Conservation (phyloP, 2,797 vertebrate genomes). For the Coccyzus lansbergi region DNA sequence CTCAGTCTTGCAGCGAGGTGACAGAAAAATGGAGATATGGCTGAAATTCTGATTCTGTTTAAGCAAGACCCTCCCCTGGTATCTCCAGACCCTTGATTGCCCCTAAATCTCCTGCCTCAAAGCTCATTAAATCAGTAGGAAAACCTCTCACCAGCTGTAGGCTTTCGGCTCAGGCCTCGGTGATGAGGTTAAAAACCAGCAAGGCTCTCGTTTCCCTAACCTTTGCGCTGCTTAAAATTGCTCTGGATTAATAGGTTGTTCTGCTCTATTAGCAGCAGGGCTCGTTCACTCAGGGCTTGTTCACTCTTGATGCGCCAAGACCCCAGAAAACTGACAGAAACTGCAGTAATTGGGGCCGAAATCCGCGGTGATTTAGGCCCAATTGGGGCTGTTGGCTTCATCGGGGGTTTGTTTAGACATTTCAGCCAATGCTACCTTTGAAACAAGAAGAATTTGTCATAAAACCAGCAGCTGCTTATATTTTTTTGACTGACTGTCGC, state of each 20-base stretch:
- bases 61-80: neutral
- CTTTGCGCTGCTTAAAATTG: slow-evolving; percentile 54
- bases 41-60: neutral
- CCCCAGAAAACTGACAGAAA: neutral
- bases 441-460: neutral
- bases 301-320: neutral
- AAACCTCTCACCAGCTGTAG: neutral
- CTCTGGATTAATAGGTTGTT: slow-evolving; percentile 59
- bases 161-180: neutral
- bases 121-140: neutral
- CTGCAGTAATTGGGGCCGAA: neutral
- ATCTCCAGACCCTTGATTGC: neutral
- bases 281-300: slow-evolving; percentile 30
- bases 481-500: neutral
- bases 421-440: neutral
- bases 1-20: neutral
- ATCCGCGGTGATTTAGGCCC: neutral
- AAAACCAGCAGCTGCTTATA: neutral
- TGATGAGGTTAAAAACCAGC: neutral
- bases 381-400: neutral
- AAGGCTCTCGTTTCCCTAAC: slow-evolving; percentile 17
- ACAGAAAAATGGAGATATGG: neutral
- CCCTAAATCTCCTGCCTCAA: neutral
- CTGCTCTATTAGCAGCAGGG: slow-evolving; percentile 53
- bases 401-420: neutral